A percentile compares a stretch with the other conserved stretches of the same genome.
Evolutionary conservation across 2,113 vertebrate genomes (phyloP).

Genomic region (Nothoprocta perdicaria): DNA sequence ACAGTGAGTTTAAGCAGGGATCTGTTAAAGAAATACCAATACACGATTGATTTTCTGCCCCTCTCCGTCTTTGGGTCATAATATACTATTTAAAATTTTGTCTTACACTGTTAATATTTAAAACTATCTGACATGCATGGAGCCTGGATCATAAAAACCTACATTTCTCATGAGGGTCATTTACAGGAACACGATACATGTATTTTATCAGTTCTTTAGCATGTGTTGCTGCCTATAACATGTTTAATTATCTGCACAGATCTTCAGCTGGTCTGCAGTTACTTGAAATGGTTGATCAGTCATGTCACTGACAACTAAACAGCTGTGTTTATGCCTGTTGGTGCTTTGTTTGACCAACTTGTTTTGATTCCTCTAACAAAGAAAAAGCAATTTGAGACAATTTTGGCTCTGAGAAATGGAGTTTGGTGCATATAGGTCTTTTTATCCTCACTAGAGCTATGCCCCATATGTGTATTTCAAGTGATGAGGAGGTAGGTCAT

Average conservation of each 20-base stretch:
- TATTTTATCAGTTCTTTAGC: neutral
- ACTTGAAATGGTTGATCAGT: slow-evolving; percentile 28
- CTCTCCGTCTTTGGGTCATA: neutral
- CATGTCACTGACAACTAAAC: neutral
- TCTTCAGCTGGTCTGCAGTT: slow-evolving; percentile 17
- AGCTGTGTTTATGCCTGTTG: slow-evolving; percentile 31
- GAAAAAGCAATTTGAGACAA: neutral
- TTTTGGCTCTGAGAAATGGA: neutral
- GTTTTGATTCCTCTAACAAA: slow-evolving; percentile 17
- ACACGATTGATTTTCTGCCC: neutral
- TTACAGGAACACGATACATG: neutral
- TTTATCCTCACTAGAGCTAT: neutral
- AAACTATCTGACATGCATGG: neutral
- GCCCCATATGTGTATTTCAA: neutral
- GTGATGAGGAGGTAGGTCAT: neutral
- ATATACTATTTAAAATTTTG: neutral
- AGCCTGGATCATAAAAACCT: neutral
- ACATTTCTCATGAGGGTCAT: neutral
- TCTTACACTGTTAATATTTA: neutral
- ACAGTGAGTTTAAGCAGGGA: neutral
- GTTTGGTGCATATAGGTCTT: neutral
- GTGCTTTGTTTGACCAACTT: slow-evolving; percentile 40
- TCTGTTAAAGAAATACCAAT: neutral
- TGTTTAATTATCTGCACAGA: neutral
- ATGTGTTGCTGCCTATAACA: neutral